phyloP scores from a whole-genome alignment of 2,113 vertebrate genomes.

The Corydoras maculifer region DNA sequence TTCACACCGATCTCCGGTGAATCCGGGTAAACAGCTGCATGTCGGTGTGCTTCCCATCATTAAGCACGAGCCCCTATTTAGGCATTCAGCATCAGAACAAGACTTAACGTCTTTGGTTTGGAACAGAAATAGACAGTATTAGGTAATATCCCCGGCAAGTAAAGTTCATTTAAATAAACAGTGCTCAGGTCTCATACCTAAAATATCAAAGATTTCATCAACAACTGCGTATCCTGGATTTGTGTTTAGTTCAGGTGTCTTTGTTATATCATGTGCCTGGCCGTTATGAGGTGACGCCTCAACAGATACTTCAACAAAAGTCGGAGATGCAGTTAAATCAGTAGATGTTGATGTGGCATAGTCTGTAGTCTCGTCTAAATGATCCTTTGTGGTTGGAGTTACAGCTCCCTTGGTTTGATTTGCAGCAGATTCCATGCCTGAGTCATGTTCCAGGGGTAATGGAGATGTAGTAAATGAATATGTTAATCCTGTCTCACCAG shows the following conservation, averaged over 20 bases:
- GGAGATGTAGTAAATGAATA: slow-evolving; percentile 42
- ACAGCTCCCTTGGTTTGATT: slow-evolving; percentile 27
- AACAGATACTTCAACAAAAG: slow-evolving; percentile 8
- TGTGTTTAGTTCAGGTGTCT: slow-evolving; percentile 9
- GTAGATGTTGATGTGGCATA: slow-evolving; percentile 28
- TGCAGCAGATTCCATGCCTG: slow-evolving; percentile 25
- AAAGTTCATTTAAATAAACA: not conserved
- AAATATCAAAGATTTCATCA: slow-evolving; percentile 57
- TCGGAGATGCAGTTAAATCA: slow-evolving; percentile 14
- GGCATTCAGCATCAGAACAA: no score
- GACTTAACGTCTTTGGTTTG: no score
- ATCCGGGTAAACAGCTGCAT: no score
- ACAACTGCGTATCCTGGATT: slow-evolving; percentile 49
- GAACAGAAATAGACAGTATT: no score
- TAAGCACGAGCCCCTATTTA: no score
- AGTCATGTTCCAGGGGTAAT: not conserved
- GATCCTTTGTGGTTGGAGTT: slow-evolving; percentile 25
- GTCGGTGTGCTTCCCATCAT: no score
- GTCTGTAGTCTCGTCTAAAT: slow-evolving; percentile 8
- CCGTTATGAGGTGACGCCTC: slow-evolving; percentile 22
- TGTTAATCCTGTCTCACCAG: slow-evolving; percentile 48
- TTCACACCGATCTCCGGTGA: no score
- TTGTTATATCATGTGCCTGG: slow-evolving; percentile 30
- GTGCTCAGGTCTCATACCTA: slow-evolving; percentile 48
- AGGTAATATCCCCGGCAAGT: no score